Evolutionary conservation across 2,888 invertebrate genomes (phyloP).

Genomic region (Noctua pronuba): DNA sequence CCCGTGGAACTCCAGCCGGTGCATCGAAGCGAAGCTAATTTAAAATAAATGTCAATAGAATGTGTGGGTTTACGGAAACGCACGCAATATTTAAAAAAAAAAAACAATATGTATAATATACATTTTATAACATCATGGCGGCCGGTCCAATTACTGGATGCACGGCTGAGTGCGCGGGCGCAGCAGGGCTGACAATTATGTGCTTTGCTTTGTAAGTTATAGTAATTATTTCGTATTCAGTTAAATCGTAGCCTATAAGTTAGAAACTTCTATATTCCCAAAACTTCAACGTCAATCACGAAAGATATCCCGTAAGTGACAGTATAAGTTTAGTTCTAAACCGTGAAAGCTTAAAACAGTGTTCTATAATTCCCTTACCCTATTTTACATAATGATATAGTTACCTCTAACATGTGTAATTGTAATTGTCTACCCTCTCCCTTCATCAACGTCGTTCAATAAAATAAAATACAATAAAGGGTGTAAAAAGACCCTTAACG

Average conservation of each 20-base stretch:
- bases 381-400: not conserved
- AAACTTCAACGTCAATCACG: too few species aligned
- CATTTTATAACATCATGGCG: conserved; percentile 49
- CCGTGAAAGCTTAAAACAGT: too few species aligned
- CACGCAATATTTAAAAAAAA: not conserved
- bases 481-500: too few species aligned
- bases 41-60: not conserved
- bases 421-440: not conserved
- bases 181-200: conserved; percentile 37
- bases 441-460: not conserved
- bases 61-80: not conserved
- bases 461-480: not conserved
- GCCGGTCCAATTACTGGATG: conserved; percentile 53
- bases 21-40: not conserved
- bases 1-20: too few species aligned
- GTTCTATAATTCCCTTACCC: too few species aligned
- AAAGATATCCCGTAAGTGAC: too few species aligned
- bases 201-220: conserved; percentile 12
- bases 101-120: conserved; percentile 32
- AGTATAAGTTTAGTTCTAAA: too few species aligned
- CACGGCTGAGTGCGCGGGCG: conserved; percentile 58
- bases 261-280: not conserved
- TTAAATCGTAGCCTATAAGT: not conserved
- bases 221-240: not conserved
- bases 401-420: not conserved